phyloP scores from a whole-genome alignment of 1,140 invertebrate species.

The Temnothorax longispinosus region DNA sequence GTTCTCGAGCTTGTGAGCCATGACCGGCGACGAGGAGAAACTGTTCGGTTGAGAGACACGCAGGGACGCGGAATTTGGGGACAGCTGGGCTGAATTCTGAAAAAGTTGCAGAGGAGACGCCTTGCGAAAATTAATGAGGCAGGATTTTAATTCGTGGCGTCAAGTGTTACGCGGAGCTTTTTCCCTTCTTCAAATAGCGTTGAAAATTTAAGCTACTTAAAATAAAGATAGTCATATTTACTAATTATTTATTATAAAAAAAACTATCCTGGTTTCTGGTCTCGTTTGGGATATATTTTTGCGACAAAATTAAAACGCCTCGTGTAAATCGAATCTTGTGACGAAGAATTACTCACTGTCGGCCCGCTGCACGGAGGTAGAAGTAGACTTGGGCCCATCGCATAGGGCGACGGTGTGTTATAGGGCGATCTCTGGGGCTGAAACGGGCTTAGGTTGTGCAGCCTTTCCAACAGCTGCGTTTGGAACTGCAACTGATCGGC shows the following conservation, averaged over 20 bases:
- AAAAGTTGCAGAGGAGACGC: constrained; percentile 44
- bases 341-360: constrained; percentile 72
- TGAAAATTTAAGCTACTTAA: not conserved
- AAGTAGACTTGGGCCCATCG: constrained; percentile 76
- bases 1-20: constrained; percentile 78
- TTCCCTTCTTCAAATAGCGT: not conserved
- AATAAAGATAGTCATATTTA: not conserved
- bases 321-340: not conserved
- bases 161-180: not conserved
- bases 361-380: constrained; percentile 77
- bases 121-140: constrained; percentile 8
- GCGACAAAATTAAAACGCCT: not conserved
- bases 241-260: not conserved
- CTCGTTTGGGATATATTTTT: not conserved
- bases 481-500: constrained; percentile 85
- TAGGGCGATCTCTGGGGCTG: constrained; percentile 81
- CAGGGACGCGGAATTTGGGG: constrained; percentile 78
- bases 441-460: constrained; percentile 86
- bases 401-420: constrained; percentile 79
- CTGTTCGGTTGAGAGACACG: constrained; percentile 82
- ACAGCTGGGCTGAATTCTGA: constrained; percentile 78
- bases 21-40: constrained; percentile 82
- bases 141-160: not conserved
- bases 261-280: not conserved
- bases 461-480: constrained; percentile 86